Base-by-base conservation (phyloP, 2,113 vertebrate genomes). In the Ophiodon elongatus region DNA sequence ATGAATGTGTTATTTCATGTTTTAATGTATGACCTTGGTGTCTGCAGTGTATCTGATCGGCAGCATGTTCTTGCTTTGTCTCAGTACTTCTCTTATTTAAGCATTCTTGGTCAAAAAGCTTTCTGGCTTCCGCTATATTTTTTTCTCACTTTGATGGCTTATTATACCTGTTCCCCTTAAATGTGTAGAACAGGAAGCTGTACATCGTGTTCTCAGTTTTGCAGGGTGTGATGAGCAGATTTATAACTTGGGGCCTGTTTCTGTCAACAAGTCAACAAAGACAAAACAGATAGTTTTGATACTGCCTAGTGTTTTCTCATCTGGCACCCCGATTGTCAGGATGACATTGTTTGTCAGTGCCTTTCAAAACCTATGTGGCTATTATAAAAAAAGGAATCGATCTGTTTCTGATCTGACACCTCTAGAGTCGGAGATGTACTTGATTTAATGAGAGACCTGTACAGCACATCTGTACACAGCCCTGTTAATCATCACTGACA, bases 141-240 rank as follows among this genome's bases (percentile, higher is more conserved):
- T 29, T 23, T 14, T 57, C n/a, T 27, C 47, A 57, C 47, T 27
- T n/a, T 11, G 52, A 23, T 67, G 35, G 29, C 35, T 39, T 10
- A 14, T 29, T 10, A 3, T 31, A 9, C 69, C 47, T 9, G 21
- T 71, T 76, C 47, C 8, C 13, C 37, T 57, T 29, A 8, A 74
- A 15, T 47, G 19, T 62, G 25, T 11, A 63, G 21, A 43, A 56
- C 45, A 64, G 73, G 5, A 45, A 79, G 66, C n/a, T 68, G 27
- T 45, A 13, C 13, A 52, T 65, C 8, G 17, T 19, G 1, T 31
- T 65, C 25, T 33, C 8, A 60, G 9, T 33, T 59, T 33, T 29
- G 45, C 8, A 27, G 6, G 23, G 5, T 67, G 65, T 45, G 5
- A 29, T 29, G 65, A 41, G 14, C 13, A 45, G 41, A 29, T 45